Percentiles rank a stretch among this genome's conserved stretches.
phyloP scores from a whole-genome alignment of 2,888 invertebrate species.

The Trissolcus japonicus region DNA sequence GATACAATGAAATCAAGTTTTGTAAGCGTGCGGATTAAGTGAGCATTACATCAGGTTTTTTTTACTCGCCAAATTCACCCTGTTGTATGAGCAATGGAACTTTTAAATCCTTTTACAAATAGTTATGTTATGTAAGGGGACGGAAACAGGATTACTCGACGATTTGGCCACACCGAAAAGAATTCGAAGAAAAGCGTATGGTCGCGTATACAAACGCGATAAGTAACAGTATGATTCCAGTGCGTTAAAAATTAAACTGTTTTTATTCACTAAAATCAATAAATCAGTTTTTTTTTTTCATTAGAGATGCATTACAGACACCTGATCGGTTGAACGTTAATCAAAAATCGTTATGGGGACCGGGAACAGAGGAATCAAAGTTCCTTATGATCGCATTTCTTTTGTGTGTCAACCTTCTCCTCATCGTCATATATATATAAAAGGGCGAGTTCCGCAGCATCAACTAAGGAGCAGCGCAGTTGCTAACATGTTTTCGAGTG shows the following conservation, averaged over 20 bases:
- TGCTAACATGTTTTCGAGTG: slow-evolving; percentile 49
- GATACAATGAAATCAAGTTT: slow-evolving; percentile 46
- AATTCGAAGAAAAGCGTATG: slow-evolving; percentile 31
- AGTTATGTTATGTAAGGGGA: slow-evolving; percentile 40
- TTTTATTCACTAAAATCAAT: neutral
- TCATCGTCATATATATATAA: slow-evolving; percentile 7
- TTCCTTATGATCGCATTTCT: slow-evolving; percentile 6
- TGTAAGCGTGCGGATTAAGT: slow-evolving; percentile 48
- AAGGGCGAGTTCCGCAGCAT: slow-evolving; percentile 28
- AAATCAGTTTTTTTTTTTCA: neutral
- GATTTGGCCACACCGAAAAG: slow-evolving; percentile 15
- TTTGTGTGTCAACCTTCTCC: slow-evolving; percentile 10
- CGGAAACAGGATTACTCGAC: slow-evolving; percentile 42
- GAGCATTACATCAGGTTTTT: slow-evolving; percentile 51
- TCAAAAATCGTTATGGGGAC: neutral
- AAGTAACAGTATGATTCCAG: neutral
- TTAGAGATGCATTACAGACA: neutral
- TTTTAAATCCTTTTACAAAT: slow-evolving; percentile 54
- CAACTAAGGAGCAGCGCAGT: slow-evolving; percentile 34
- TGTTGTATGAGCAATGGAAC: slow-evolving; percentile 31
- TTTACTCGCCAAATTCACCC: slow-evolving; percentile 30
- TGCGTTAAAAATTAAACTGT: slow-evolving; percentile 1
- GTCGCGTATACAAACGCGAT: neutral
- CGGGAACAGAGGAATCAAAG: neutral
- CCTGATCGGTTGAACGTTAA: neutral